Percentiles rank a stretch among this genome's conserved stretches.
These are phyloP conservation scores for Pseudoips prasinana DNA, from an alignment of 2,888 invertebrate species.

Conservation along the genomic window DNA sequence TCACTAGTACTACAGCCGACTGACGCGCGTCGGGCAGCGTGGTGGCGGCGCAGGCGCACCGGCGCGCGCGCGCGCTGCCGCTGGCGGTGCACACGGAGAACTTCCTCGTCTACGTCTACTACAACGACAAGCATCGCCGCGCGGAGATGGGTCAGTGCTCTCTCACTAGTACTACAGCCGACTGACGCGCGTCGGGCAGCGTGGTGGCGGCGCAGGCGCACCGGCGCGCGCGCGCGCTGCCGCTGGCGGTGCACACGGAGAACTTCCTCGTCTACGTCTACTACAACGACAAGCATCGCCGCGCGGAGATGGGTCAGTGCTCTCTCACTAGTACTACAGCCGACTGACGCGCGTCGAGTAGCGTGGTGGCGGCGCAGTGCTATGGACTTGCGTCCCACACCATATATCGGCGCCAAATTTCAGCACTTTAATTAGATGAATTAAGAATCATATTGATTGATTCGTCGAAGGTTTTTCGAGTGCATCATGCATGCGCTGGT, in stretches of 20 bases:
- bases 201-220: conserved; percentile 93
- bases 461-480: no score
- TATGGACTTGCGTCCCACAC: no score
- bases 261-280: conserved; percentile 98
- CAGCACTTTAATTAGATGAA: no score
- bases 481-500: no score
- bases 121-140: conserved; percentile 95
- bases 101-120: conserved; percentile 96
- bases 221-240: conserved; percentile 90
- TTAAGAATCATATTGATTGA: no score
- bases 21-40: conserved; percentile 95
- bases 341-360: no score
- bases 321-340: no score
- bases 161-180: no score
- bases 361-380: no score
- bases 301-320: conserved; percentile 95
- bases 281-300: conserved; percentile 95
- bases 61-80: conserved; percentile 91
- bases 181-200: conserved; percentile 95
- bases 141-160: conserved; percentile 94
- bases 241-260: conserved; percentile 94
- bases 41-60: conserved; percentile 92
- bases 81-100: conserved; percentile 96
- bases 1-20: no score
- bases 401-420: no score